phyloP scores from a whole-genome alignment of 2,797 vertebrate species.

The Hippoglossus hippoglossus region DNA sequence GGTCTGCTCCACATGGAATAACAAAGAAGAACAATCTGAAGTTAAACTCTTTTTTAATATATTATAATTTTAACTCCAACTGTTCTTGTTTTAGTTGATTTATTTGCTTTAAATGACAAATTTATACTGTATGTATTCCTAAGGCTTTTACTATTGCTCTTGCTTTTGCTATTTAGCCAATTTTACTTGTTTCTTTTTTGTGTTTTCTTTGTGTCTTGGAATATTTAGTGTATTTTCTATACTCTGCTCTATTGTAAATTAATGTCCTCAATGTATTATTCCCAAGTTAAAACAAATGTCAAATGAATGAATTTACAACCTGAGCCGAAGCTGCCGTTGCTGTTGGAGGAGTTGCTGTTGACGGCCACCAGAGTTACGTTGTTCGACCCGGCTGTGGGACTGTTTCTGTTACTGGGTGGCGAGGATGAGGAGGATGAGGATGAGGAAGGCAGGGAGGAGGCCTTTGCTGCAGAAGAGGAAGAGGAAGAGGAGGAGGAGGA shows the following conservation, averaged over 20 bases:
- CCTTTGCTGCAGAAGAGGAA: conserved; percentile 55
- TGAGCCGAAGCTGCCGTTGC: conserved; percentile 74
- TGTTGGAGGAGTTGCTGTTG: conserved; percentile 69
- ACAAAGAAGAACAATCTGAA: no score
- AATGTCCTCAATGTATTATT: neutral
- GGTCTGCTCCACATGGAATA: no score
- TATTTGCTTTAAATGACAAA: no score
- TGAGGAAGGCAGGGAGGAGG: conserved; percentile 47
- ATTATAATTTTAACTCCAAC: no score
- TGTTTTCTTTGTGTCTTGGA: no score
- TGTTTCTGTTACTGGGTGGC: conserved; percentile 79
- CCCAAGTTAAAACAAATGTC: neutral
- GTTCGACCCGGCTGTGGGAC: conserved; percentile 76
- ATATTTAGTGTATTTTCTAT: no score
- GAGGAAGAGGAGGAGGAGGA: conserved; percentile 43
- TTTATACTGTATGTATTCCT: no score
- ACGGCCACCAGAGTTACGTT: conserved; percentile 70
- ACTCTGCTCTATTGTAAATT: no score
- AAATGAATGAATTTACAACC: conserved; percentile 78
- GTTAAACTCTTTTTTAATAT: no score
- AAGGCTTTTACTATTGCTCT: no score
- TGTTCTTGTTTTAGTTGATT: no score
- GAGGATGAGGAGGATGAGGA: conserved; percentile 51
- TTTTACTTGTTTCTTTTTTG: neutral
- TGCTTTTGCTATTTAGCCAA: no score